Conservation (phyloP, 1,140 invertebrate species). For the Plectrocnemia conspersa region DNA sequence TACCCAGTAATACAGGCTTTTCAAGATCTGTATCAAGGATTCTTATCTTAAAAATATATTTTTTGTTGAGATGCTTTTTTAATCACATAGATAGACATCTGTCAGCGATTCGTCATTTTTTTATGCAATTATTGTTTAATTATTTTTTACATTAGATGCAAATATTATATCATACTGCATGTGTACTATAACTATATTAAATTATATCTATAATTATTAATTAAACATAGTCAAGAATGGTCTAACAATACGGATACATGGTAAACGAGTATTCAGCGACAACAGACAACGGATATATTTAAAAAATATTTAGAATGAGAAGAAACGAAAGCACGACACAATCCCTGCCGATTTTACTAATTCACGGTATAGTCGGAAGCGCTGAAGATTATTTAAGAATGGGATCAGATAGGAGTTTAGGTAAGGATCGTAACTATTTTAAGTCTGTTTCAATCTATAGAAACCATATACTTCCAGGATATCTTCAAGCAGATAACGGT, state of each 20-base stretch:
- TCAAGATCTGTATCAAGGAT: too few species aligned
- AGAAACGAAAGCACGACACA: too few species aligned
- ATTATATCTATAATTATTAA: background rate
- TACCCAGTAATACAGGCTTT: too few species aligned
- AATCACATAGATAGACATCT: background rate
- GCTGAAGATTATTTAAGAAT: constrained; percentile 13
- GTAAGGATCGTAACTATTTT: background rate
- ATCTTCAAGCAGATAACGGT: constrained; percentile 58
- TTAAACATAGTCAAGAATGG: too few species aligned
- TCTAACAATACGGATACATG: background rate
- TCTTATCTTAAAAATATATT: constrained; percentile 2
- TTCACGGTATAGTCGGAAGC: constrained; percentile 11
- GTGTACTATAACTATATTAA: background rate
- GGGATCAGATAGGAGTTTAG: constrained; percentile 9
- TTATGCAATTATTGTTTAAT: background rate
- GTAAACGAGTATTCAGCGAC: constrained; percentile 8
- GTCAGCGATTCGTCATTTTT: background rate
- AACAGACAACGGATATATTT: constrained; percentile 15
- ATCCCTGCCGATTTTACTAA: constrained; percentile 4
- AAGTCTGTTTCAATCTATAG: background rate
- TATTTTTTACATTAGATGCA: background rate
- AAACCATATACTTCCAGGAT: constrained; percentile 43
- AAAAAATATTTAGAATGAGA: constrained; percentile 4
- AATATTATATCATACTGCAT: background rate
- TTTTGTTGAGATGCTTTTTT: background rate